These are phyloP conservation scores for Darevskia nairensis DNA, from an alignment of 2,797 vertebrate species.

Conservation along the genomic window DNA sequence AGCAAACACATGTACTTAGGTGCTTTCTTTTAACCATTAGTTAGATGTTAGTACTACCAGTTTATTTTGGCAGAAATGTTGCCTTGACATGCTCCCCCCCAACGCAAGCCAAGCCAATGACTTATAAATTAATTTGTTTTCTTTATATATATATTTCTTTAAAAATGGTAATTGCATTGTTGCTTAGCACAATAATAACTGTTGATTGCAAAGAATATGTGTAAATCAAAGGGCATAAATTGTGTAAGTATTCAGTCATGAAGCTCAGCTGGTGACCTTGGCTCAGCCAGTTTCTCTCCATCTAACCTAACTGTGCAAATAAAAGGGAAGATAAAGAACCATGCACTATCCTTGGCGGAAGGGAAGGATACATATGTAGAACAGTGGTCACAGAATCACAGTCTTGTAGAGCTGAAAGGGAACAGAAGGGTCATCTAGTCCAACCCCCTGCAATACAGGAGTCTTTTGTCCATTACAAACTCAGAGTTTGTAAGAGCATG, in stretches of 20 bases:
- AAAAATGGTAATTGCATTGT: not conserved
- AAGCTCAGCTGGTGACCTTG: too few relatives aligned
- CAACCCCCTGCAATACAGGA: too few relatives aligned
- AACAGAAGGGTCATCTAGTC: too few relatives aligned
- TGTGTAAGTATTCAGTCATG: too few relatives aligned
- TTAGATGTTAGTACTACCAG: not conserved
- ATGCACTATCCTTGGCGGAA: too few relatives aligned
- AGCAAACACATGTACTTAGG: not conserved
- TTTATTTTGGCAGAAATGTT: conserved; percentile 18
- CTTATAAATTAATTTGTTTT: not conserved
- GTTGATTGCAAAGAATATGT: conserved; percentile 16
- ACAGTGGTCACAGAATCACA: too few relatives aligned
- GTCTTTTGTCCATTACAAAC: too few relatives aligned
- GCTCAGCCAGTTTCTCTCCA: too few relatives aligned
- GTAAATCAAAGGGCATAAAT: not conserved
- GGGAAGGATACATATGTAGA: too few relatives aligned
- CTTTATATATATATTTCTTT: not conserved
- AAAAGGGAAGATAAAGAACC: too few relatives aligned
- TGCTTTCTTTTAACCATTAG: not conserved
- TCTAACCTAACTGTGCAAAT: too few relatives aligned
- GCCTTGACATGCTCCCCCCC: not conserved
- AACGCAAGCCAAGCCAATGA: not conserved
- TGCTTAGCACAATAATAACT: not conserved
- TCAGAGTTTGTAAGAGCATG: conserved; percentile 6
- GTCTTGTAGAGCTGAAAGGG: too few relatives aligned